Evolutionary conservation across 2,113 vertebrate genomes (phyloP), one percentile per base, ranked within the genome.

Genomic region (Archilochus colubris): DNA sequence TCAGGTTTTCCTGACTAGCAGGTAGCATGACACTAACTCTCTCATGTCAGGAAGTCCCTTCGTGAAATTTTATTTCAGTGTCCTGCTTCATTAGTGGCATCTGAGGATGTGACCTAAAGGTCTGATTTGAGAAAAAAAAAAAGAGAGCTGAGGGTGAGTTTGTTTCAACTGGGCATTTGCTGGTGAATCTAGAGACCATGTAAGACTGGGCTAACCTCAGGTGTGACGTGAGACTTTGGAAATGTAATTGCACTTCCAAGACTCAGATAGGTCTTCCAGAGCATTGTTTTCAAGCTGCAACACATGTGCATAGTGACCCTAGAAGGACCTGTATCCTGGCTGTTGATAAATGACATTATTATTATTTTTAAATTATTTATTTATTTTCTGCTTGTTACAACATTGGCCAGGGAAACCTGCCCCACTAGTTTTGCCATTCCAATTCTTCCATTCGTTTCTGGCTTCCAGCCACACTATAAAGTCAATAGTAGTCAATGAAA

Each of bases 401-500:
- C 54, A 77, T 74, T 94, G 89, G 90, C 95, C 38, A 66, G 79
- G 73, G 91, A 96, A 97, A 98, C 97, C 51, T 76, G 91, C 80
- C 94, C 64, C 88, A 64, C 97, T 85, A 97, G 96, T 97, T 93
- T 58, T 89, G 43, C 67, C 89, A 89, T 96, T 86, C 89, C 93
- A 93, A 61, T 89, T 91, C 79, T 86, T 50, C 61, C 85, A 85
- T 90, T 96, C 46, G 59, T 61, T 92, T 76, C n/a, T 82, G 90
- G 86, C 91, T 94, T 95, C 88, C 76, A 96, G 94, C 61, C 64
- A 4, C 83, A 92, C 96, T 82, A 84, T 88, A 96, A 95, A 97
- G 94, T 97, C 97, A 97, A 95, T 91, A 97, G 89, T 51, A 82
- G 86, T 95, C 89, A 94, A 76, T 89, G 95, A 95, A 97, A 97